These are phyloP conservation scores for Catharus bicknelli DNA, from an alignment of 2,113 vertebrate genomes.

Conservation along the genomic window DNA sequence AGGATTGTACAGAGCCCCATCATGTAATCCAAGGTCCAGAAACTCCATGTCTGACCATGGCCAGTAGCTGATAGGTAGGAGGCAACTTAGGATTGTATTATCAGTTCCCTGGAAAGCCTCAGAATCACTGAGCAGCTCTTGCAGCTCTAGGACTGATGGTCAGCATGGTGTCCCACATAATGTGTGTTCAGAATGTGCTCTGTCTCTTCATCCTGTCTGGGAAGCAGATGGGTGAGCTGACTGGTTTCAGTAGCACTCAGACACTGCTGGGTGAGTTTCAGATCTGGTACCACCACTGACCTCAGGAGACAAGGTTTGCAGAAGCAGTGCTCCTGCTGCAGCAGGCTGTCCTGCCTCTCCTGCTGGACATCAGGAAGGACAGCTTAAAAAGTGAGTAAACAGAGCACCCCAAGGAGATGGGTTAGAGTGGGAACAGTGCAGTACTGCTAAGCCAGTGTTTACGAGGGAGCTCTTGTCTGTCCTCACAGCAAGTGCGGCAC, in stretches of 20 bases:
- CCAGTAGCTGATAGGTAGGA: neutral
- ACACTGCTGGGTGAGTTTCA: neutral
- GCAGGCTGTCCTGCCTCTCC: neutral
- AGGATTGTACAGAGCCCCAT: neutral
- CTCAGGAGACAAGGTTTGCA: neutral
- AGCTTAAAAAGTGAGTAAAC: neutral
- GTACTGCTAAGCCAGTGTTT: neutral
- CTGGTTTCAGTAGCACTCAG: neutral
- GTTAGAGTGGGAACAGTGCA: neutral
- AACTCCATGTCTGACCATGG: neutral
- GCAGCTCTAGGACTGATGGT: neutral
- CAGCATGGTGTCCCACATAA: neutral
- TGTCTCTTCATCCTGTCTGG: neutral
- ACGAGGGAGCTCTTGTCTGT: neutral
- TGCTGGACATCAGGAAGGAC: neutral
- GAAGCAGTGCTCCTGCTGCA: neutral
- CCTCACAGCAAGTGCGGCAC: neutral
- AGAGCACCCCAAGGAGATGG: neutral
- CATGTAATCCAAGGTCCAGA: neutral
- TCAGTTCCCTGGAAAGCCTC: neutral
- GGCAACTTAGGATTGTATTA: neutral
- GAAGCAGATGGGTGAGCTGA: neutral
- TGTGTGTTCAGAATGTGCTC: neutral
- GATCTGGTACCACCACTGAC: neutral
- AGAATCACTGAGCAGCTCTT: neutral